These are phyloP conservation scores for Bombus affinis DNA, from an alignment of 1,140 invertebrate genomes.

Conservation along the genomic window DNA sequence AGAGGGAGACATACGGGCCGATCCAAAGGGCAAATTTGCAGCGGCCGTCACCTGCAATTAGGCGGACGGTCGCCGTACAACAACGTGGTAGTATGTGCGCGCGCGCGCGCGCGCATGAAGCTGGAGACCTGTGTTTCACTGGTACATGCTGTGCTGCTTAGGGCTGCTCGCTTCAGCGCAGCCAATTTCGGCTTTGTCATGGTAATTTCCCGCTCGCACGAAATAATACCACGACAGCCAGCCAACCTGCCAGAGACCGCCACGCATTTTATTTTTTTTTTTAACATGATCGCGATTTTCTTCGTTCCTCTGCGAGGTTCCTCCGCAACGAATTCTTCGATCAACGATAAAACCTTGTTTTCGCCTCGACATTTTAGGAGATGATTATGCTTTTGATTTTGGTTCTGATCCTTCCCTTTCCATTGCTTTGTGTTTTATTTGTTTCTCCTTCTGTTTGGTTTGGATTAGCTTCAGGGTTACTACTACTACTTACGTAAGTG, in stretches of 20 bases:
- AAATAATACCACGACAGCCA: slow-evolving; percentile 57
- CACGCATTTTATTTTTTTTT: not conserved
- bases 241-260: slow-evolving; percentile 7
- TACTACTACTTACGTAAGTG: not conserved
- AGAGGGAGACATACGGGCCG: not conserved
- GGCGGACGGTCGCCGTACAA: slow-evolving; percentile 56
- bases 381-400: not conserved
- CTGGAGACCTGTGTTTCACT: slow-evolving; percentile 31
- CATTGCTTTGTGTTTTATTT: no score
- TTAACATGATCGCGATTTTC: not conserved
- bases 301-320: not conserved
- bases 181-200: slow-evolving; percentile 71
- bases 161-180: slow-evolving; percentile 35
- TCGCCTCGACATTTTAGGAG: no score
- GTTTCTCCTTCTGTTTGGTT: not conserved
- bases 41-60: slow-evolving; percentile 66
- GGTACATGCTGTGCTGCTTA: slow-evolving; percentile 44
- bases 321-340: not conserved
- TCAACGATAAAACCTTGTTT: not conserved
- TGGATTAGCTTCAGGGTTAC: not conserved
- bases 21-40: slow-evolving; percentile 56
- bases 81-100: slow-evolving; percentile 23
- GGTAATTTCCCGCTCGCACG: slow-evolving; percentile 65
- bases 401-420: no score
- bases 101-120: not conserved